phyloP scores from a whole-genome alignment of 2,888 invertebrate species.

The Encarsia formosa region DNA sequence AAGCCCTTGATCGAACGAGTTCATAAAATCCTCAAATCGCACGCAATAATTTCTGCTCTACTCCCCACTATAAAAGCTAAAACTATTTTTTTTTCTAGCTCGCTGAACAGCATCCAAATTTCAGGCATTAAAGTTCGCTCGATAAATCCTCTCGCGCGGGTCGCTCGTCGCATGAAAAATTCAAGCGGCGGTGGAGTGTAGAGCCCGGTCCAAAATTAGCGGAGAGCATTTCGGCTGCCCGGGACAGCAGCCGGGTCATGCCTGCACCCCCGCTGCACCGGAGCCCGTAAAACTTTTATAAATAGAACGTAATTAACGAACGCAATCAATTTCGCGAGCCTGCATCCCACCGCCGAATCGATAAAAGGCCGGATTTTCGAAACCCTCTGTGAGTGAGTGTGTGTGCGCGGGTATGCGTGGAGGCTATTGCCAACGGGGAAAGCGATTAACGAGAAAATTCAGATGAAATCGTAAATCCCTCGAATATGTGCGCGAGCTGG shows the following conservation, averaged over 20 bases:
- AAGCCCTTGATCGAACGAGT: no score
- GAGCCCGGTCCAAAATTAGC: constrained; percentile 16
- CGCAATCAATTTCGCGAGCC: constrained; percentile 26
- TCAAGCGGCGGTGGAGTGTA: not conserved
- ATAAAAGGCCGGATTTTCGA: constrained; percentile 15
- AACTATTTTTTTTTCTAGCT: no score
- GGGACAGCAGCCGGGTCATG: not conserved
- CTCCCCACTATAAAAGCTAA: no score
- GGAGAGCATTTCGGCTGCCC: not conserved
- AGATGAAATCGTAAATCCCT: constrained; percentile 4
- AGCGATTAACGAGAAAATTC: constrained; percentile 44
- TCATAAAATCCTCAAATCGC: no score
- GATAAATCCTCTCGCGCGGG: no score
- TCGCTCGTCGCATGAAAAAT: constrained; percentile 10
- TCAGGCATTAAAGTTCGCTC: no score
- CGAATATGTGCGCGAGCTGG: no score
- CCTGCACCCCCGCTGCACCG: not conserved
- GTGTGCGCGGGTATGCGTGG: no score
- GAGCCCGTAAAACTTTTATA: constrained; percentile 24
- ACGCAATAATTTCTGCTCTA: no score
- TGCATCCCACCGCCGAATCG: constrained; percentile 9
- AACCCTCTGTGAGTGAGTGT: no score
- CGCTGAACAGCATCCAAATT: no score
- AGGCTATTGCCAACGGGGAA: constrained; percentile 14
- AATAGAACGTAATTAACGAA: constrained; percentile 29